These are phyloP conservation scores for Empis stercorea DNA, from an alignment of 2,888 invertebrate species.

Conservation along the genomic window DNA sequence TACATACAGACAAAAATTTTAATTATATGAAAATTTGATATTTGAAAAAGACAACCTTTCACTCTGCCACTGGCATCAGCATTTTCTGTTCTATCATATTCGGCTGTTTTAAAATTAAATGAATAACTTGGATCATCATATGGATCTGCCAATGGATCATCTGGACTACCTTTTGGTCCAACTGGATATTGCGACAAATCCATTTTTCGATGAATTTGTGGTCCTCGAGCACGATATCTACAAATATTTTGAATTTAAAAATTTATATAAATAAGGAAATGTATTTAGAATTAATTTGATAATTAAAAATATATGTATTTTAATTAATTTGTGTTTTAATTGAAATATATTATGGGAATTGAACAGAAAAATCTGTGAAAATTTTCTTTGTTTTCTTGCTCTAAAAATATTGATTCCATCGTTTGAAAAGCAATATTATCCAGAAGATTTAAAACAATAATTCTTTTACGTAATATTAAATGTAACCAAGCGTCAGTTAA, in stretches of 20 bases:
- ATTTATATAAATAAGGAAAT: no score
- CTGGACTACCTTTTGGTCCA: constrained; percentile 51
- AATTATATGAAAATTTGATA: not conserved
- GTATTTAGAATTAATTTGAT: no score
- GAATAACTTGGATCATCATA: constrained; percentile 65
- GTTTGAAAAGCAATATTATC: no score
- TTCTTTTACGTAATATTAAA: no score
- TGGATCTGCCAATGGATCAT: constrained; percentile 62
- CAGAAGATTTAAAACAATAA: not conserved
- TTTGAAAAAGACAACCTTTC: constrained; percentile 34
- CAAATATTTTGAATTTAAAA: not conserved
- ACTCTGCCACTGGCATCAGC: constrained; percentile 49
- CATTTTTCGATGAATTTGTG: constrained; percentile 57
- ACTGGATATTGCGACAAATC: constrained; percentile 54
- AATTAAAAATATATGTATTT: no score
- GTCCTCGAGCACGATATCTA: constrained; percentile 62
- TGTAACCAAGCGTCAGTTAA: no score
- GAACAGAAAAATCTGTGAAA: no score
- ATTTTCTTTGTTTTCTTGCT: no score
- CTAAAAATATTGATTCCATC: no score
- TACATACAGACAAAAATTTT: no score
- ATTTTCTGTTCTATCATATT: constrained; percentile 54
- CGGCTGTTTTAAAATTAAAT: constrained; percentile 53
- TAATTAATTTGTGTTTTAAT: no score
- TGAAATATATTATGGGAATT: no score